These are phyloP conservation scores for Homarus gammarus DNA, from an alignment of 2,888 invertebrate genomes.

Conservation along the genomic window DNA sequence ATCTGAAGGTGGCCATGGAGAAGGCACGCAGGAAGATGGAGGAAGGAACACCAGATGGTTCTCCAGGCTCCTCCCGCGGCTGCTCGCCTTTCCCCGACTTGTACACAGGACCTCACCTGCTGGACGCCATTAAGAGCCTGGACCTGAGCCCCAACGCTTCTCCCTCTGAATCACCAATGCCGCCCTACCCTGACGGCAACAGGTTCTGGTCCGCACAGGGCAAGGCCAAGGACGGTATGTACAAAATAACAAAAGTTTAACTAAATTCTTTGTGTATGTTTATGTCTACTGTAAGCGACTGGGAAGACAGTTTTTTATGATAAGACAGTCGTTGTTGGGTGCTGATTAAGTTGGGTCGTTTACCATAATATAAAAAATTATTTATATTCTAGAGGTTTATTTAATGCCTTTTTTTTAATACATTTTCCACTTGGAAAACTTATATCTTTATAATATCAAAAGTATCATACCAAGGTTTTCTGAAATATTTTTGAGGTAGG, in stretches of 20 bases:
- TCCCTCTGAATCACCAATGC: constrained; percentile 60
- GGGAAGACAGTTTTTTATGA: too few species aligned
- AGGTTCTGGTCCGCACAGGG: constrained; percentile 10
- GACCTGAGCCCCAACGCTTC: constrained; percentile 69
- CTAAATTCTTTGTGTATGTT: too few species aligned
- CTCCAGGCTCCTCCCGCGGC: constrained; percentile 74
- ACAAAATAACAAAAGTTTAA: too few species aligned
- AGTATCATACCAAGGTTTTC: neutral
- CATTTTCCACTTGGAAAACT: too few species aligned
- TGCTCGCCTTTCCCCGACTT: constrained; percentile 75
- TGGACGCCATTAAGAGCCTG: constrained; percentile 74
- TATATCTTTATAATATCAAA: too few species aligned
- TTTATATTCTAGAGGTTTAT: too few species aligned
- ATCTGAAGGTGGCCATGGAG: constrained; percentile 88
- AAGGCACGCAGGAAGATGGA: constrained; percentile 82
- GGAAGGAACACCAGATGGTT: constrained; percentile 72
- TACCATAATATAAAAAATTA: too few species aligned
- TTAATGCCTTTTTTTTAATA: too few species aligned
- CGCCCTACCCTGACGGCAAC: constrained; percentile 1
- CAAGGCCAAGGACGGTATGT: constrained; percentile 61
- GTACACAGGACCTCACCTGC: constrained; percentile 74
- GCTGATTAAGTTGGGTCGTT: too few species aligned
- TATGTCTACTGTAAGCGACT: too few species aligned
- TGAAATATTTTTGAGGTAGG: neutral
- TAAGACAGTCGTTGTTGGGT: too few species aligned